Evolutionary conservation across 2,113 vertebrate species (phyloP), one percentile per base, ranked within the genome.

Genomic region (Cygnus buccinator): DNA sequence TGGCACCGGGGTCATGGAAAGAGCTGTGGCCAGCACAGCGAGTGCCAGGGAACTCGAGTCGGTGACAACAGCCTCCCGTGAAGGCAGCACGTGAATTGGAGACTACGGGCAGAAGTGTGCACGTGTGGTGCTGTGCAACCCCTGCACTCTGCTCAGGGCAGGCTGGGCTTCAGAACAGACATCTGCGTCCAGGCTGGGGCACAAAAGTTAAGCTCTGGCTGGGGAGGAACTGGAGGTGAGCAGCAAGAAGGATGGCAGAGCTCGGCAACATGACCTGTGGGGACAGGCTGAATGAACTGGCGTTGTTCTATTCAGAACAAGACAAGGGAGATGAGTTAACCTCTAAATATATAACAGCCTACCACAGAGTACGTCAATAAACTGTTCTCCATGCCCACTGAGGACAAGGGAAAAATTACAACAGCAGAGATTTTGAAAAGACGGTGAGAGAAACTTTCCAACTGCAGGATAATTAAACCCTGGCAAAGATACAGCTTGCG

Each of bases 31-130:
- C 31, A 33, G 8, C 29, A 15, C 63, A 67, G 66, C 2, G 10
- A 2, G 3, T 7, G 26, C 70, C 54, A 72, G 39, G 41, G 78
- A 41, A 58, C 23, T 10, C 0, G 0, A 37, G n/a, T 21, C 3
- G 2, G 37, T 52, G 50, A 70, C 17, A n/a, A 8, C 48, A 46
- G 12, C 11, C 39, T 14, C 2, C 28, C 7, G 17, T 5, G 57
- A 81, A 62, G 73, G 70, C 41, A 67, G 11, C 39, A 37, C 37
- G 35, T 13, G 18, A 67, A 71, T 71, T 3, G 10, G 48, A 86
- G n/a, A 39, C 48, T 10, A 15, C 0, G 1, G 44, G 28, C 19
- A 74, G 41, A 70, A 67, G 5, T 5, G 43, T 9, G 11, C 1
- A 1, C 26, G 17, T 35, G 33, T 1, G 4, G 18, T 10, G 19